Base-by-base conservation (phyloP, 2,888 invertebrate species). In the Caenorhabditis sp. region DNA sequence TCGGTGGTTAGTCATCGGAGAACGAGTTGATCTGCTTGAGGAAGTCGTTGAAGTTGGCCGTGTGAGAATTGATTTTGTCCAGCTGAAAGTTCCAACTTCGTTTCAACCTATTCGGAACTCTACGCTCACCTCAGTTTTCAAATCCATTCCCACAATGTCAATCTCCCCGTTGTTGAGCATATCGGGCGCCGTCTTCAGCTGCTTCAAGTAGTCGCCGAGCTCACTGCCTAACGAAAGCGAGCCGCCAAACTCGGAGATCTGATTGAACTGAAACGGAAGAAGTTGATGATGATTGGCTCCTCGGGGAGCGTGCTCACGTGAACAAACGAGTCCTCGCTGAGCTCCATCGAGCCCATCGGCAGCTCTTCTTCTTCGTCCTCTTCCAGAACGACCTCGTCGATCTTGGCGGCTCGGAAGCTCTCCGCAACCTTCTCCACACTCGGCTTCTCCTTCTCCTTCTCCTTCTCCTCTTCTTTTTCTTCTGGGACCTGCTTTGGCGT, bases 271-370 rank as follows among this genome's bases (percentile, higher is more conserved):
- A 43, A 68, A 59, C 9, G 15, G 4, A 9, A 9, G 9, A 35
- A 9, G 24, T 15, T 13, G 22, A 26, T 17, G 24, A 43, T 26
- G 26, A 79, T 9, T 7, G 6, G 30, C 30, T 30, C 9, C 30
- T 5, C 6, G 30, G 5, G 30, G 30, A 9, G 5, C 5, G 9
- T 9, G 9, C 62, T 70, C 24, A 83, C 83, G 55, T 83, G 80
- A 4, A 83, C 83, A 71, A 80, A 83, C 15, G 82, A 82, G 53
- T 82, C 82, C 46, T 83, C 82, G 39, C 83, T 83, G 22, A 77
- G 68, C 55, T 77, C 75, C 79, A 80, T 79, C 4, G 65, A 61
- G 30, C 75, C 62, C n/a, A 53, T 13, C 17, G 58, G 63, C 17
- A 50, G 17, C 27, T 63, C 63, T 48, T 66, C 65, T 4, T 59